Percentiles rank a stretch among this genome's conserved stretches.
phyloP scores from a whole-genome alignment of 2,797 vertebrate species.

The Falco berigora region DNA sequence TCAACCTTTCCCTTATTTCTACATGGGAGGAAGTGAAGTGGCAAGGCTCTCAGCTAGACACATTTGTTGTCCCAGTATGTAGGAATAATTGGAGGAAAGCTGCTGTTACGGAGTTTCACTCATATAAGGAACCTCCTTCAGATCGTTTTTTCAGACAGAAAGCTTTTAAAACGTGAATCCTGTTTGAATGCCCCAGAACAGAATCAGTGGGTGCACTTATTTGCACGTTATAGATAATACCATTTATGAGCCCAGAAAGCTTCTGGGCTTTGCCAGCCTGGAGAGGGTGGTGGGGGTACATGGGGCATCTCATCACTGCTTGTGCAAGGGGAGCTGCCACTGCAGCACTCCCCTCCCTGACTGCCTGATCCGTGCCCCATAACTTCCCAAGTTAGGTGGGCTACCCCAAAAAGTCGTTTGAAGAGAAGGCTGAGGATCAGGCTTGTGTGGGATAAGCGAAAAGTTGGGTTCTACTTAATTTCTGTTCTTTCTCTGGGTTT shows the following conservation, averaged over 20 bases:
- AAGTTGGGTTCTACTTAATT: neutral
- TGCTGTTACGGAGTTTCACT: neutral
- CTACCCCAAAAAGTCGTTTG: neutral
- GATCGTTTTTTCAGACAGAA: neutral
- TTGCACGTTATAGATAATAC: neutral
- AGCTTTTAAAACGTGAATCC: fast-evolving
- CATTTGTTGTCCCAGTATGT: neutral
- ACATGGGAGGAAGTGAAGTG: neutral
- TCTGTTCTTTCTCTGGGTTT: neutral
- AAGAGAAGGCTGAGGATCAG: neutral
- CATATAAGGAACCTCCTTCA: neutral
- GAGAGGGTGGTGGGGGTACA: no score
- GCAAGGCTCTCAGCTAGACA: neutral
- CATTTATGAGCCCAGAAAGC: neutral
- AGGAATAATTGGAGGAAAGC: neutral
- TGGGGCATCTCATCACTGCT: fast-evolving
- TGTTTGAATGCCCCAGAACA: neutral
- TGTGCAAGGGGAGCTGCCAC: neutral
- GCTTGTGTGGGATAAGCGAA: neutral
- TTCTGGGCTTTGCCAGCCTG: neutral
- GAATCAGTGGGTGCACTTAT: neutral
- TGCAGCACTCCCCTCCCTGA: neutral
- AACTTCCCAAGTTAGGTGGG: neutral
- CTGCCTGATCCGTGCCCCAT: fast-evolving
- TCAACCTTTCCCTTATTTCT: neutral